phyloP scores from a whole-genome alignment of 2,113 vertebrate genomes.

The Actenoides lindsayi region DNA sequence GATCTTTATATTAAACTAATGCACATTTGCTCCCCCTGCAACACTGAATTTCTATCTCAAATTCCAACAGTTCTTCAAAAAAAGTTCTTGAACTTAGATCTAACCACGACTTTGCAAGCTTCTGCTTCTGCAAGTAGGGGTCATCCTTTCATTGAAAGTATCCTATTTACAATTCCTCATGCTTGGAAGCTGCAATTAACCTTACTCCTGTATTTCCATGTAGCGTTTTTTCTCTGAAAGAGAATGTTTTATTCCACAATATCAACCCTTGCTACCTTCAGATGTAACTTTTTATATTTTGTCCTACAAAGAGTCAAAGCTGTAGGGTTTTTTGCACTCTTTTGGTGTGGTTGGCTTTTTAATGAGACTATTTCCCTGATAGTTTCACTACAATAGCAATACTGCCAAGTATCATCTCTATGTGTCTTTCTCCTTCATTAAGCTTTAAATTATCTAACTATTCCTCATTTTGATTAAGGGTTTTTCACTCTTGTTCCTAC shows the following conservation, averaged over 20 bases:
- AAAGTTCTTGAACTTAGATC: background rate
- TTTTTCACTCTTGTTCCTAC: background rate
- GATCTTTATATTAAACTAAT: background rate
- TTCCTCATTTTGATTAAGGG: background rate
- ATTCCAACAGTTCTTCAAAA: background rate
- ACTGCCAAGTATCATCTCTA: background rate
- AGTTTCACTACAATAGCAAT: background rate
- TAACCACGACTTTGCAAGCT: background rate
- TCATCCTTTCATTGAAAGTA: background rate
- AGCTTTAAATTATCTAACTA: background rate
- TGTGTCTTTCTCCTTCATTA: background rate
- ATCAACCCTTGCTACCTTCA: background rate
- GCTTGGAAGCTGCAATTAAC: background rate
- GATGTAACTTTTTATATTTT: background rate
- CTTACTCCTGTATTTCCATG: background rate
- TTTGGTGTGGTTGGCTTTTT: background rate
- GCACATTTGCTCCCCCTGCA: background rate
- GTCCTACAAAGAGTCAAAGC: background rate
- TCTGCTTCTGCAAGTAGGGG: background rate
- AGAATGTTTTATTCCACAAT: background rate
- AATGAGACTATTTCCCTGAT: background rate
- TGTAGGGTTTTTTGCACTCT: background rate
- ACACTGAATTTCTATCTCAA: background rate
- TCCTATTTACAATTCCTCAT: background rate
- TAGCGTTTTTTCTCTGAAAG: background rate